Base-by-base conservation (phyloP, 2,797 vertebrate species). In the Holocentrus rufus region DNA sequence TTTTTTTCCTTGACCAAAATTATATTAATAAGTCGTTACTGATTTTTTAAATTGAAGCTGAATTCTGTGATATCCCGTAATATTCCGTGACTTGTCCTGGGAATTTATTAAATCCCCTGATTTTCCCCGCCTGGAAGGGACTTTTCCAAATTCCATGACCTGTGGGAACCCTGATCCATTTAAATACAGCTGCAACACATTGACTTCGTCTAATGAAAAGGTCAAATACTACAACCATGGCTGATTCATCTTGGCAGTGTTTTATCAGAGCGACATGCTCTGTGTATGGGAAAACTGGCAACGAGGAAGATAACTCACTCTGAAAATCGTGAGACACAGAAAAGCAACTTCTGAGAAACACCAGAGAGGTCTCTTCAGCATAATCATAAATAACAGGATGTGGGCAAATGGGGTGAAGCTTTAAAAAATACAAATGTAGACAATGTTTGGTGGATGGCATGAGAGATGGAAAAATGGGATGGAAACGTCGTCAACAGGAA, bases 401-500 rank as follows among this genome's bases (percentile, higher is more conserved):
- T 31, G 66, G 34, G 59, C 0, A 44, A 47, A 72, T 7, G n/a
- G 59, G 44, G 74, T 46, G 39, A 46, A 61, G 25, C 47, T 75
- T 71, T 49, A 46, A 55, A 59, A 64, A 81, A 57, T 34, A 27
- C 25, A 27, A 27, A 27, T 27, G 25, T 27, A 65, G 47, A 74
- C 50, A 30, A 57, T 18, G 15, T 49, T 34, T 54, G 34, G 79
- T 67, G 80, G 34, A 69, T 70, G 36, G 50, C 49, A 34, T n/a
- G 55, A 34, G 50, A 54, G 64, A 34, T 31, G 47, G 47, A 54
- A n/a, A 65, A 46, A 52, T 13, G 11, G 30, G 25, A 56, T 8
- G 69, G 25, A 77, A 75, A 76, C 42, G 60, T 49, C 70, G 65
- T 59, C 7, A 53, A 55, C 17, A 44, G 36, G n/a, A 20, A 55